Percentiles rank a stretch among this genome's conserved stretches.
phyloP scores from a whole-genome alignment of 2,888 invertebrate genomes.

The Dendrolimus pini region DNA sequence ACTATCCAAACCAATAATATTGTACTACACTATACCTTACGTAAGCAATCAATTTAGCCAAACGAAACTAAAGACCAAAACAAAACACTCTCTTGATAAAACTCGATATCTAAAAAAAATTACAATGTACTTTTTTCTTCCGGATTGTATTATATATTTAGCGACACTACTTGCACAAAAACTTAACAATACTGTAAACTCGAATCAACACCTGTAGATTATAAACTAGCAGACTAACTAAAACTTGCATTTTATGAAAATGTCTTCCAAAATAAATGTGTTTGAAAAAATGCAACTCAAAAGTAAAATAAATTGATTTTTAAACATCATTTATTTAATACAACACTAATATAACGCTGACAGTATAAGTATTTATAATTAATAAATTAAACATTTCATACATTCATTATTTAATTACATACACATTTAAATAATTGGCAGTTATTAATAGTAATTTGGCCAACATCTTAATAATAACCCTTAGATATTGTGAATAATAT shows the following conservation, averaged over 20 bases:
- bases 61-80: constrained; percentile 34
- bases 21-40: constrained; percentile 45
- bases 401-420: constrained; percentile 27
- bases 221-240: constrained; percentile 15
- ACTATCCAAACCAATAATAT: constrained; percentile 69
- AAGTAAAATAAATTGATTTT: constrained; percentile 40
- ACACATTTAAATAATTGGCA: constrained; percentile 54
- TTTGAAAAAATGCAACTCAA: constrained; percentile 42
- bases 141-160: constrained; percentile 24
- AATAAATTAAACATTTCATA: constrained; percentile 38
- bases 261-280: constrained; percentile 76
- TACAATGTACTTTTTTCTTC: constrained; percentile 6
- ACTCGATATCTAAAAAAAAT: not conserved
- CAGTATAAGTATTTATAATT: constrained; percentile 47
- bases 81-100: constrained; percentile 21
- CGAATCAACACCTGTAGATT: not conserved
- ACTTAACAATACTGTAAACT: constrained; percentile 30
- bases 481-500: constrained; percentile 17
- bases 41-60: constrained; percentile 31
- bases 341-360: constrained; percentile 64
- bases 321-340: constrained; percentile 62
- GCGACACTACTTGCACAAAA: constrained; percentile 66
- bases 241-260: constrained; percentile 33
- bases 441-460: constrained; percentile 49
- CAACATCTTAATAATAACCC: constrained; percentile 29